phyloP scores from a whole-genome alignment of 2,888 invertebrate genomes.

The Parascotia fuliginaria region DNA sequence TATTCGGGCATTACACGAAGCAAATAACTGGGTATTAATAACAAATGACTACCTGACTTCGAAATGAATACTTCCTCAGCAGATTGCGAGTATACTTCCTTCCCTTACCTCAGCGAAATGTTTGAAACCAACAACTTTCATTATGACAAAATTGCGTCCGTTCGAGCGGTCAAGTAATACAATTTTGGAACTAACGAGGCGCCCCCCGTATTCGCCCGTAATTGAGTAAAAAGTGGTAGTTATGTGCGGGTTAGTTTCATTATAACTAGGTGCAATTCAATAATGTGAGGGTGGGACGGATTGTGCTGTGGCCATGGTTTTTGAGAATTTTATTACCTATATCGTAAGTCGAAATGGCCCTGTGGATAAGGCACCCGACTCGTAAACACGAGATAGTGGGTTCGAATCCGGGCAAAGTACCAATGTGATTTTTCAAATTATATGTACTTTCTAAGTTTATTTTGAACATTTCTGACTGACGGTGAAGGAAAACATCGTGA shows the following conservation, averaged over 20 bases:
- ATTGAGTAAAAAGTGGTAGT: slow-evolving; percentile 41
- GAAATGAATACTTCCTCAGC: slow-evolving; percentile 6
- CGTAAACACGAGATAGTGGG: too few relatives aligned
- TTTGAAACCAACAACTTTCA: slow-evolving; percentile 16
- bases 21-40: too few relatives aligned
- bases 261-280: slow-evolving; percentile 34
- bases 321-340: background rate
- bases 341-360: too few relatives aligned
- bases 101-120: slow-evolving; percentile 23
- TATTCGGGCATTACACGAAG: too few relatives aligned
- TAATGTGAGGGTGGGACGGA: slow-evolving; percentile 13
- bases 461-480: too few relatives aligned
- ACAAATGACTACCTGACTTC: slow-evolving; percentile 1
- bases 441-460: too few relatives aligned
- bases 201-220: slow-evolving; percentile 30
- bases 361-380: too few relatives aligned
- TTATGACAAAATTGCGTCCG: slow-evolving; percentile 29
- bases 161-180: slow-evolving; percentile 26
- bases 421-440: too few relatives aligned
- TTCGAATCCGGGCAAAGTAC: too few relatives aligned
- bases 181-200: slow-evolving; percentile 36
- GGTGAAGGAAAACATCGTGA: too few relatives aligned
- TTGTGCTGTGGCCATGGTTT: slow-evolving; percentile 16
- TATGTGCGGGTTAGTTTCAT: slow-evolving; percentile 23
- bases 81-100: background rate